phyloP scores from a whole-genome alignment of 2,888 invertebrate genomes.

The Lottia scabra region DNA sequence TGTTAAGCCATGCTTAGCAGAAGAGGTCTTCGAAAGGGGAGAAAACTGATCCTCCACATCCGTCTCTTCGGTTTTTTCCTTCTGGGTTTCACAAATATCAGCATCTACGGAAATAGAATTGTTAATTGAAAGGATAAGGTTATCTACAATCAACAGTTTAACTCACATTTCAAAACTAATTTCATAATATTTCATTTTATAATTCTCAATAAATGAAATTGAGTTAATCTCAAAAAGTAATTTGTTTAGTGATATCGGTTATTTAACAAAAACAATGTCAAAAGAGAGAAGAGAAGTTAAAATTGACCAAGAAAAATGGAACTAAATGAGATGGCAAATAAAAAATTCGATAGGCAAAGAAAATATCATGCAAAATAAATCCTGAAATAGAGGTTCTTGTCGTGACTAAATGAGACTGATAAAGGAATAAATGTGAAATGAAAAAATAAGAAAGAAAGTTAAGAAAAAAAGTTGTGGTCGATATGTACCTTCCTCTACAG shows the following conservation, averaged over 20 bases:
- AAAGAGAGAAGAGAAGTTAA: no score
- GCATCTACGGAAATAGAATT: constrained; percentile 44
- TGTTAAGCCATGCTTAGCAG: constrained; percentile 63
- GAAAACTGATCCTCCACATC: constrained; percentile 64
- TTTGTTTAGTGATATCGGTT: no score
- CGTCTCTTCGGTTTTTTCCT: constrained; percentile 67
- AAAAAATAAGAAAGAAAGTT: constrained; percentile 8
- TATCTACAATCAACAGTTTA: constrained; percentile 9
- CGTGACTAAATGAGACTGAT: background rate
- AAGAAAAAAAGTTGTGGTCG: background rate
- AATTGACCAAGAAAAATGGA: background rate
- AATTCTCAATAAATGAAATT: no score
- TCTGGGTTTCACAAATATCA: constrained; percentile 49
- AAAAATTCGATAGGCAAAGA: constrained; percentile 21
- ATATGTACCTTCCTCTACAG: constrained; percentile 45
- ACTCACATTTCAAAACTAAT: background rate
- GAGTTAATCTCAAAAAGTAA: no score
- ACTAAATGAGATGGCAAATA: constrained; percentile 7
- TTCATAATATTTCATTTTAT: no score
- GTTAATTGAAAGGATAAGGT: constrained; percentile 19
- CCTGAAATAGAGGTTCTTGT: constrained; percentile 11
- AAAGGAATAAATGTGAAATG: constrained; percentile 14
- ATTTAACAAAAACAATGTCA: no score
- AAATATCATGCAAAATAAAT: constrained; percentile 30
- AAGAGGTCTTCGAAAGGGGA: constrained; percentile 49